These are phyloP conservation scores for Bathynomus jamesi DNA, from an alignment of 1,140 invertebrate species.

Conservation along the genomic window DNA sequence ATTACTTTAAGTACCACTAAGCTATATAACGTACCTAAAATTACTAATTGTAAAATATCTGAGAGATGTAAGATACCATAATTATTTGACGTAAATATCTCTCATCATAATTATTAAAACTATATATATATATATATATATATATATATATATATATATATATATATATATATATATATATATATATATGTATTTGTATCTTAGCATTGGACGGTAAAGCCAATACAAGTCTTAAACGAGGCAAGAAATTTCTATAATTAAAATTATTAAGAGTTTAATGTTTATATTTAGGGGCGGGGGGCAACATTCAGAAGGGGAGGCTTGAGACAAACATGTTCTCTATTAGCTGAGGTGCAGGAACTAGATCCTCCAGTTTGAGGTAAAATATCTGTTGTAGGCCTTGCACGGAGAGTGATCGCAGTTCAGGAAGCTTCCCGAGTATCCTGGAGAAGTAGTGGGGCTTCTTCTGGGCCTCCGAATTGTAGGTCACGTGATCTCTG, in stretches of 20 bases:
- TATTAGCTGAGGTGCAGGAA: conserved; percentile 81
- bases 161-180: background rate
- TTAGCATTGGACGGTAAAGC: background rate
- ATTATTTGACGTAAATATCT: too few species aligned
- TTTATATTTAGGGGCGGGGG: too few species aligned
- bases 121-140: background rate
- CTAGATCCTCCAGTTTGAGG: conserved; percentile 82
- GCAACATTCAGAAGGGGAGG: conserved; percentile 79
- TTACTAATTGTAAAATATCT: too few species aligned
- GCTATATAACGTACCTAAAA: too few species aligned
- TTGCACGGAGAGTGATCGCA: conserved; percentile 82
- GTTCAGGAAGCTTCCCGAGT: conserved; percentile 79
- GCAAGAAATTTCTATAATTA: background rate
- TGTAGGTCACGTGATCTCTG: conserved; percentile 88
- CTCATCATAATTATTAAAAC: background rate
- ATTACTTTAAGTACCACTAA: too few species aligned
- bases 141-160: conserved; percentile 2
- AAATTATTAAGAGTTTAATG: background rate
- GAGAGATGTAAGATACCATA: too few species aligned
- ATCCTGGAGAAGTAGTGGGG: conserved; percentile 85
- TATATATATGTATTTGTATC: background rate
- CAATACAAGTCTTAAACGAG: background rate
- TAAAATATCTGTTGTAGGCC: conserved; percentile 90
- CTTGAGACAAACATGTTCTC: conserved; percentile 91
- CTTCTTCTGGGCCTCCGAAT: conserved; percentile 76